Conservation (phyloP, 2,888 invertebrate genomes). For the Falcaria lacertinaria region DNA sequence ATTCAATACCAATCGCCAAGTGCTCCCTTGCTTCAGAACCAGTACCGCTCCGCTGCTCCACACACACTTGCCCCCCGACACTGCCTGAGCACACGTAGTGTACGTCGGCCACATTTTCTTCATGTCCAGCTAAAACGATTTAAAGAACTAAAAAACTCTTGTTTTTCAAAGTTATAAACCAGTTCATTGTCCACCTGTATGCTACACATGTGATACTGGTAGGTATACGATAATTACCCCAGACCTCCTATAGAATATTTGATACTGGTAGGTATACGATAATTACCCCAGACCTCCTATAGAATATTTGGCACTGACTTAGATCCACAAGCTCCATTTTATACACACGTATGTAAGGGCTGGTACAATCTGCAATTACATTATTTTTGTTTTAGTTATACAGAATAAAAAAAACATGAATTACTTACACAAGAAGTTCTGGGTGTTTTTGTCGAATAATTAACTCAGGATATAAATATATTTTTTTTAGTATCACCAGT, state of each 20-base stretch:
- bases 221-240: constrained; percentile 24
- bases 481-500: no score
- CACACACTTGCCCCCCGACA: constrained; percentile 27
- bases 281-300: constrained; percentile 34
- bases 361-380: constrained; percentile 33
- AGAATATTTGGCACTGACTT: constrained; percentile 32
- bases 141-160: no score
- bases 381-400: no score
- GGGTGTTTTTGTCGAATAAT: no score
- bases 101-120: constrained; percentile 39
- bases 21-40: constrained; percentile 22
- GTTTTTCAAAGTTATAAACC: no score
- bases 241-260: constrained; percentile 32
- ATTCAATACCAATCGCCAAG: constrained; percentile 45
- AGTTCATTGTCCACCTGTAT: no score
- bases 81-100: constrained; percentile 37
- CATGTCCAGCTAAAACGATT: constrained; percentile 33
- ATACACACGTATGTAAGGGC: constrained; percentile 27
- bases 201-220: no score
- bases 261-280: not conserved
- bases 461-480: no score
- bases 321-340: constrained; percentile 33
- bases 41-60: constrained; percentile 45
- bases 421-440: no score
- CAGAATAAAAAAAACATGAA: no score